phyloP scores from a whole-genome alignment of 2,888 invertebrate genomes.

The Eurytoma adleriae region DNA sequence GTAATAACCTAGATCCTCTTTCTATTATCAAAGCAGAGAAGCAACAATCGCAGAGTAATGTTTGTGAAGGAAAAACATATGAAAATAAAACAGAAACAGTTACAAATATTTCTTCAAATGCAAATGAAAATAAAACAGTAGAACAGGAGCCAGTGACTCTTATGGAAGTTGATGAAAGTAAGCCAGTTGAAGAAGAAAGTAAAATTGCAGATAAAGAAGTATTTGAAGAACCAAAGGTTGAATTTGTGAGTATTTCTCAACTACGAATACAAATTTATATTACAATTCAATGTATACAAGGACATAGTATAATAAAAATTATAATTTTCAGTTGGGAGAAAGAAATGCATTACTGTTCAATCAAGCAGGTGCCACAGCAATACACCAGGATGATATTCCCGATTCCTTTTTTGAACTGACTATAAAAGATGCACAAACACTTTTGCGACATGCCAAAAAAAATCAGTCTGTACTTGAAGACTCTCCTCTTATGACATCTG shows the following conservation, averaged over 20 bases:
- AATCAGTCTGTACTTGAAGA: conserved; percentile 81
- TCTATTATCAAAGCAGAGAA: conserved; percentile 33
- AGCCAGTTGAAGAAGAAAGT: conserved; percentile 3
- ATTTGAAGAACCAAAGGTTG: conserved; percentile 55
- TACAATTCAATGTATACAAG: not conserved
- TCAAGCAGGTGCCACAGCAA: conserved; percentile 78
- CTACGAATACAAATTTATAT: conserved; percentile 11
- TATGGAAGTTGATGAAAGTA: conserved; percentile 46
- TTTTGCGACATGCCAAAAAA: conserved; percentile 86
- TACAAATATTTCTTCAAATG: not conserved
- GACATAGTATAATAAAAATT: too few species aligned
- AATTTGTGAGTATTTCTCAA: conserved; percentile 61
- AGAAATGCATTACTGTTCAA: conserved; percentile 87
- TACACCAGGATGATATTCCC: conserved; percentile 84
- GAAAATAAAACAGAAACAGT: not conserved
- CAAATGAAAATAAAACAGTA: conserved; percentile 32
- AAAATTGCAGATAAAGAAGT: conserved; percentile 44
- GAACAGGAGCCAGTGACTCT: conserved; percentile 30
- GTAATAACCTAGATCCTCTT: conserved; percentile 39
- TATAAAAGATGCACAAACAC: conserved; percentile 86
- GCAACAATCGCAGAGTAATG: not conserved
- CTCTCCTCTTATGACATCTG: conserved; percentile 84
- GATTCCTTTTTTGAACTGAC: conserved; percentile 94
- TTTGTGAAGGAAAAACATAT: conserved; percentile 4
- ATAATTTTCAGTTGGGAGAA: conserved; percentile 81